Percentiles rank a stretch among this genome's conserved stretches.
Conservation (phyloP, 2,888 invertebrate genomes). For the Ornithoptera alexandrae region DNA sequence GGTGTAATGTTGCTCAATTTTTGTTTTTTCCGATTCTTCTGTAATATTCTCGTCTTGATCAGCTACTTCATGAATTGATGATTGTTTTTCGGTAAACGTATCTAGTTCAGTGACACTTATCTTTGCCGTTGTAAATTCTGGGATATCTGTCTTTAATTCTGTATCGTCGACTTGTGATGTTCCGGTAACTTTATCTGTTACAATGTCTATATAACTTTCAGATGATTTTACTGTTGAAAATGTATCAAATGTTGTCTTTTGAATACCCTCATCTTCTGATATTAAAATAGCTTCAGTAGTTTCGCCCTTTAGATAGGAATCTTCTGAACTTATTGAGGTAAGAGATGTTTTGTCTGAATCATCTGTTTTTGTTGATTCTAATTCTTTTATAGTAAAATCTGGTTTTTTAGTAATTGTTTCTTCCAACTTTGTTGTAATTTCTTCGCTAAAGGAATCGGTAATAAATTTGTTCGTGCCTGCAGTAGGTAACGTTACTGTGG, state of each 20-base stretch:
- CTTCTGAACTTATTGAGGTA: background rate
- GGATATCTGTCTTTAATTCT: slow-evolving; percentile 6
- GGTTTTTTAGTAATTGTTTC: slow-evolving; percentile 5
- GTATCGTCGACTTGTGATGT: slow-evolving; percentile 5
- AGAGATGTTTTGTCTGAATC: slow-evolving; percentile 14
- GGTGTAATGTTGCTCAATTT: background rate
- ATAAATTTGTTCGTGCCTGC: background rate
- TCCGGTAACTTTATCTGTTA: slow-evolving; percentile 2
- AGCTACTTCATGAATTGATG: background rate
- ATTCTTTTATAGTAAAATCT: slow-evolving; percentile 3
- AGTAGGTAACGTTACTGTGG: background rate
- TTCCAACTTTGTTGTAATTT: slow-evolving; percentile 8
- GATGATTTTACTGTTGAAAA: slow-evolving; percentile 2
- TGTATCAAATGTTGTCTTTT: slow-evolving; percentile 4
- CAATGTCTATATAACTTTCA: background rate
- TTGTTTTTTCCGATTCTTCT: slow-evolving; percentile 1
- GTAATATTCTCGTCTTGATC: slow-evolving; percentile 8
- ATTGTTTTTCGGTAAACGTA: slow-evolving; percentile 6
- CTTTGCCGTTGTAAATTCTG: slow-evolving; percentile 14
- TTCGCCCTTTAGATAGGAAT: slow-evolving; percentile 1
- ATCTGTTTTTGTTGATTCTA: slow-evolving; percentile 1
- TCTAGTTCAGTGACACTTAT: slow-evolving; percentile 13
- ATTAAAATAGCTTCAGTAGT: slow-evolving; percentile 7
- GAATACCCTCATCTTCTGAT: slow-evolving; percentile 4
- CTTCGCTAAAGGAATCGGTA: slow-evolving; percentile 2